Base-by-base conservation (phyloP, 2,888 invertebrate genomes). In the Dryococelus australis region DNA sequence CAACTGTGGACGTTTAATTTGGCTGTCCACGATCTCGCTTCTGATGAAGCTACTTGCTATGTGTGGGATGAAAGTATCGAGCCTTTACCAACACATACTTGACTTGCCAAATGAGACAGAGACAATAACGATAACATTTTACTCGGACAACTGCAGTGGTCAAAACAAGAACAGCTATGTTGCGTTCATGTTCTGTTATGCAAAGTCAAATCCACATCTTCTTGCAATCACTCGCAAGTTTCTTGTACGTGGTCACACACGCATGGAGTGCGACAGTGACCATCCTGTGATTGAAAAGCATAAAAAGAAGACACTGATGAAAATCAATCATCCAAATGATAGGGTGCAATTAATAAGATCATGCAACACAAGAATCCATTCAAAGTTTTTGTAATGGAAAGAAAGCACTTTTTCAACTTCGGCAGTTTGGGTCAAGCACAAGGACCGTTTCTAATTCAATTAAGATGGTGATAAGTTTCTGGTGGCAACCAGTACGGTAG, bases 251-350 rank as follows among this genome's bases (percentile, higher is more conserved):
- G 65, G 65, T 65, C 65, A 65, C 65, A 65, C 65, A 65, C 20
- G 16, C 24, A 65, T 20, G 65, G 65, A 65, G 65, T 65, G 10
- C 20, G 65, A 65, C 65, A 65, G 65, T 65, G 65, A 65, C 43
- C 84, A 84, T 43, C 35, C 84, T 84, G 43, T 83, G 84, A 84
- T 84, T 43, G 65, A 65, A 65, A 65, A 16, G 65, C 65, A 65
- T 8, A 65, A 65, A 65, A 65, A 65, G 84, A 84, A 84, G n/a
- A 65, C 65, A 65, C 65, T 65, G 65, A 65, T 65, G 84, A 84
- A 84, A 84, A 84, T 84, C 84, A 84, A 84, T 43, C 84, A 84
- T 20, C 84, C 84, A 28, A 84, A 84, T 84, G 28, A 84, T 43
- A 35, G 84, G 84, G 28, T 26, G 26, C 84, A 84, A 43, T 26